Evolutionary conservation across 2,113 vertebrate genomes (phyloP).

Genomic region (Delphinus delphis): DNA sequence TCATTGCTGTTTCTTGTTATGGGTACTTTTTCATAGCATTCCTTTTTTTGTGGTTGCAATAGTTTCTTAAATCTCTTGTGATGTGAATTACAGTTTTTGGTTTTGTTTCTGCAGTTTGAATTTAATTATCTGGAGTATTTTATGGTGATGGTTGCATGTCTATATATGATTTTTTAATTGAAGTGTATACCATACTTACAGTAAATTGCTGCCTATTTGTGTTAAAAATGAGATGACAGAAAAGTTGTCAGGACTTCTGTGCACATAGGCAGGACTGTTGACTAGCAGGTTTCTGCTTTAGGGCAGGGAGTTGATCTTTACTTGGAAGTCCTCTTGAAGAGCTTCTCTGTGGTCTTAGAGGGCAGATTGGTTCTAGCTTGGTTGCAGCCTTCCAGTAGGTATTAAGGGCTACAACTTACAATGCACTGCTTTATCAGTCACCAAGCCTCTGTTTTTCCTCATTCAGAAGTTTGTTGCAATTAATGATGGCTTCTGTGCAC

Average conservation of each 20-base stretch:
- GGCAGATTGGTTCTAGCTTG: background rate
- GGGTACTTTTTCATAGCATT: background rate
- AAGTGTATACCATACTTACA: background rate
- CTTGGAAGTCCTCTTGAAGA: background rate
- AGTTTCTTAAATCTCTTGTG: background rate
- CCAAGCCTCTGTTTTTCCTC: background rate
- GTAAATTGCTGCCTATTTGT: background rate
- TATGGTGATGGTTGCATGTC: background rate
- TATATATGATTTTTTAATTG: background rate
- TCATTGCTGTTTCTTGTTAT: background rate
- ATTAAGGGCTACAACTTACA: background rate
- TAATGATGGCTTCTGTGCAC: no score
- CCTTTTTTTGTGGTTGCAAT: background rate
- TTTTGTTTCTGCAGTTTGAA: constrained; percentile 14
- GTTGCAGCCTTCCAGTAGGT: background rate
- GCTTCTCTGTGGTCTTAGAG: background rate
- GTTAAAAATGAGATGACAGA: background rate
- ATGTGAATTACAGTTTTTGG: background rate
- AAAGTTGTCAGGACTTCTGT: background rate
- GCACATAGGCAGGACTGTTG: background rate
- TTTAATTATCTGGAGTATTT: background rate
- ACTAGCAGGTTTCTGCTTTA: background rate
- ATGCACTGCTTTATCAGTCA: background rate
- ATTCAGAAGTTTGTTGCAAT: no score
- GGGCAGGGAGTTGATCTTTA: background rate